Percentiles rank a stretch among this genome's conserved stretches.
phyloP scores from a whole-genome alignment of 2,888 invertebrate species.

The Hofmannophila pseudospretella region DNA sequence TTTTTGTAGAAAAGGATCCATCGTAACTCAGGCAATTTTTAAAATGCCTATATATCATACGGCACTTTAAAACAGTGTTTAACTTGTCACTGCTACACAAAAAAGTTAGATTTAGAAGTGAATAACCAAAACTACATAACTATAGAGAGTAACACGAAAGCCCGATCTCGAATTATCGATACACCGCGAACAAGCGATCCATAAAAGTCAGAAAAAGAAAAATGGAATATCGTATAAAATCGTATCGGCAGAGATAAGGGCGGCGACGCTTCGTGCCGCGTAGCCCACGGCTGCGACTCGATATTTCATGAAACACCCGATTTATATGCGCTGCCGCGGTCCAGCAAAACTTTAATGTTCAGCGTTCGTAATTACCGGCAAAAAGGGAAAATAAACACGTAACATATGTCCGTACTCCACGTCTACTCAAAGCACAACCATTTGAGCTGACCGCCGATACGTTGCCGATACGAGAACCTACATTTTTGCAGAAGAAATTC shows the following conservation, averaged over 20 bases:
- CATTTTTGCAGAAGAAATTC: too few species aligned
- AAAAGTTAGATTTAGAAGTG: conserved; percentile 8
- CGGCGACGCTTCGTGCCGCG: conserved; percentile 56
- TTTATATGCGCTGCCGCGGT: conserved; percentile 66
- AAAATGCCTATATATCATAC: conserved; percentile 21
- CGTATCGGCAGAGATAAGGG: conserved; percentile 69
- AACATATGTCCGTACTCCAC: conserved; percentile 16
- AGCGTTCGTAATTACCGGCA: conserved; percentile 62
- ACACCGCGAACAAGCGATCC: conserved; percentile 69
- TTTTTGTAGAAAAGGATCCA: conserved; percentile 58
- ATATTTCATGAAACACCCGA: conserved; percentile 74
- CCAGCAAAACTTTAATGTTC: conserved; percentile 66
- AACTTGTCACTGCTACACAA: conserved; percentile 1
- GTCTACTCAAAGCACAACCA: conserved; percentile 5
- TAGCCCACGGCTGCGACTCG: conserved; percentile 69
- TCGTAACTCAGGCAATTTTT: conserved; percentile 41
- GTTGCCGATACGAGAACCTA: too few species aligned
- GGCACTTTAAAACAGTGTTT: background rate
- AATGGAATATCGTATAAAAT: conserved; percentile 71
- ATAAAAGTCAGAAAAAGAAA: conserved; percentile 72
- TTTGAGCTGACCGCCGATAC: conserved; percentile 7
- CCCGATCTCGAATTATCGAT: conserved; percentile 68
- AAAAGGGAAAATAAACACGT: conserved; percentile 45
- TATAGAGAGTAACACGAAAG: conserved; percentile 52
- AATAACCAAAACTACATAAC: conserved; percentile 18